A percentile compares a stretch with the other conserved stretches of the same genome.
Evolutionary conservation across 1,140 invertebrate genomes (phyloP).

Genomic region (Philopotamus ludificatus): DNA sequence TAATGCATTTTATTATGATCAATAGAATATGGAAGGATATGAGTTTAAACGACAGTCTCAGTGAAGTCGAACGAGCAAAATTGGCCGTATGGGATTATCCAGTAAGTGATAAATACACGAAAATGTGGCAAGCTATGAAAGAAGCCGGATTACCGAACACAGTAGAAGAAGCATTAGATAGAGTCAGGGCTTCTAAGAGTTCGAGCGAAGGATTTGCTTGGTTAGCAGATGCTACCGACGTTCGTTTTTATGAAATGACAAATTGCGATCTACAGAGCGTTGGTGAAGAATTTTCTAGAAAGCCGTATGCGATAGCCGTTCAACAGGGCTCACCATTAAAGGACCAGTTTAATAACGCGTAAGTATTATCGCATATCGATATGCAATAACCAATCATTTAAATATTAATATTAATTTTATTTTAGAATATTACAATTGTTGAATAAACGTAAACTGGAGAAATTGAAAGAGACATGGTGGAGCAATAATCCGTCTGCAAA

Average conservation of each 20-base stretch:
- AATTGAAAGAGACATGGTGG: conserved; percentile 96
- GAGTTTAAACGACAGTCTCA: conserved; percentile 90
- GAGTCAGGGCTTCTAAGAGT: conserved; percentile 72
- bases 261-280: conserved; percentile 89
- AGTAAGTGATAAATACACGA: conserved; percentile 96
- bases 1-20: neutral
- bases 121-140: conserved; percentile 97
- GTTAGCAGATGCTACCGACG: conserved; percentile 90
- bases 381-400: conserved; percentile 4
- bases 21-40: conserved; percentile 96
- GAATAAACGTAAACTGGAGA: conserved; percentile 89
- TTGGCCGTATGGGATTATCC: conserved; percentile 99
- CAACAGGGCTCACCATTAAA: conserved; percentile 93
- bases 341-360: conserved; percentile 90
- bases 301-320: conserved; percentile 94
- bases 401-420: conserved; percentile 15
- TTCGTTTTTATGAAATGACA: conserved; percentile 79
- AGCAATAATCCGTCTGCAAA: conserved; percentile 76
- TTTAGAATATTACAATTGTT: conserved; percentile 85
- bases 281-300: conserved; percentile 94
- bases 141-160: conserved; percentile 78
- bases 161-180: conserved; percentile 73
- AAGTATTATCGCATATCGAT: conserved; percentile 47
- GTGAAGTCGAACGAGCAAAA: conserved; percentile 85
- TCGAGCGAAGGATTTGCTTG: conserved; percentile 89